Evolutionary conservation across 2,113 vertebrate species (phyloP).

Genomic region (Nettapus auritus): DNA sequence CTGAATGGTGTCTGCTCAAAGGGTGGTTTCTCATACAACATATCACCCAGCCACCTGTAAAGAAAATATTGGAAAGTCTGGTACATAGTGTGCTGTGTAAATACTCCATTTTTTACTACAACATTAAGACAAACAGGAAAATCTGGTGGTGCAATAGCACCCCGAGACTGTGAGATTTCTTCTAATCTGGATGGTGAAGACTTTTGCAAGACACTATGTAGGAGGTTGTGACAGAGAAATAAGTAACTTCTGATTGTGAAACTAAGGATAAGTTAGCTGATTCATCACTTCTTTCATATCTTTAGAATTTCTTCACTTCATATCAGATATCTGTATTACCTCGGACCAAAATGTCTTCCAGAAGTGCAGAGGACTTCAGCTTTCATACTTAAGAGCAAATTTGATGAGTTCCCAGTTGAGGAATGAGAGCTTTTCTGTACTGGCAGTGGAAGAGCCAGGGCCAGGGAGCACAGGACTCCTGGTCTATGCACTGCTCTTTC

Average conservation of each 20-base stretch:
- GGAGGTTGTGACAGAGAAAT: constrained; percentile 37
- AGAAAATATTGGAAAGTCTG: not conserved
- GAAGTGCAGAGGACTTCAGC: not conserved
- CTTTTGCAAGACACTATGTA: constrained; percentile 61
- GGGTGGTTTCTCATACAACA: not conserved
- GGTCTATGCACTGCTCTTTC: not conserved
- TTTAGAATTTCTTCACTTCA: constrained; percentile 44
- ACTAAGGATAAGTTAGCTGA: constrained; percentile 38
- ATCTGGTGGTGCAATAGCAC: constrained; percentile 17
- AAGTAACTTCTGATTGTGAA: constrained; percentile 20
- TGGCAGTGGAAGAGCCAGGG: not conserved
- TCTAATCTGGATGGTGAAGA: constrained; percentile 14
- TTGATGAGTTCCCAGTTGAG: not conserved
- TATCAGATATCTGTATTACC: not conserved
- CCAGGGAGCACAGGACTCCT: not conserved
- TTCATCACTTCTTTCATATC: not conserved
- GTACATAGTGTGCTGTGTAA: not conserved
- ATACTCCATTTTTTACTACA: not conserved
- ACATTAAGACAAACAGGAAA: constrained; percentile 27
- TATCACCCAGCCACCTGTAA: not conserved
- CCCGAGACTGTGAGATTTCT: constrained; percentile 8
- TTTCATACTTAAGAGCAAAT: not conserved
- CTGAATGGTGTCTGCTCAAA: not conserved
- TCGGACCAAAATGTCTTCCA: not conserved
- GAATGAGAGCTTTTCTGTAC: not conserved